A percentile compares a stretch with the other conserved stretches of the same genome.
These are phyloP conservation scores for Eucera pruinosa DNA, from an alignment of 2,888 invertebrate genomes.

Conservation along the genomic window DNA sequence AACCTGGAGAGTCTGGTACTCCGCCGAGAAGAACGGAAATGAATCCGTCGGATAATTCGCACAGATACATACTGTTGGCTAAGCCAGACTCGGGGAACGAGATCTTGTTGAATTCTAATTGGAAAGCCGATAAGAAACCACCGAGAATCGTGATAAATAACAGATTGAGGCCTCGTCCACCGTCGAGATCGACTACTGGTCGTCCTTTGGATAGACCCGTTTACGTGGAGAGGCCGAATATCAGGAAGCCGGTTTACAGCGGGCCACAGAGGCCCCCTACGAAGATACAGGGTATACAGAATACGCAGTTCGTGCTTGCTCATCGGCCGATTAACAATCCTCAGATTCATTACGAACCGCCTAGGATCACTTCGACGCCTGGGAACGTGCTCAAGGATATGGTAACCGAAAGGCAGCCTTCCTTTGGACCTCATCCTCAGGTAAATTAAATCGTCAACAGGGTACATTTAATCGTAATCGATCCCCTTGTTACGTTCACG, in stretches of 20 bases:
- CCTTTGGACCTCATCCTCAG: conserved; percentile 43
- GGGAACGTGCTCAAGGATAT: conserved; percentile 5
- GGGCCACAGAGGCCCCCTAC: conserved; percentile 54
- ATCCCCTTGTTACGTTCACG: too few species aligned
- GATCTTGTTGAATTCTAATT: conserved; percentile 68
- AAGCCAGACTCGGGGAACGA: conserved; percentile 75
- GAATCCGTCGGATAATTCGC: conserved; percentile 69
- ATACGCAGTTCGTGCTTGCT: conserved; percentile 49
- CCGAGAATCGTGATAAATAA: conserved; percentile 68
- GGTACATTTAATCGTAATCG: neutral
- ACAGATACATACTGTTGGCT: conserved; percentile 71
- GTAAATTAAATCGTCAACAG: conserved; percentile 16
- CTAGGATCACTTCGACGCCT: conserved; percentile 37
- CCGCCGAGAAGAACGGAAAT: conserved; percentile 81
- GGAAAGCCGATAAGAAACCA: conserved; percentile 80
- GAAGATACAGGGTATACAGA: conserved; percentile 57
- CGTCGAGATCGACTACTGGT: conserved; percentile 65
- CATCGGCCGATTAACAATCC: conserved; percentile 63
- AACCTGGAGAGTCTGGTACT: conserved; percentile 67
- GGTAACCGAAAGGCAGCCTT: conserved; percentile 29
- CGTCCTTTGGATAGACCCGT: conserved; percentile 74
- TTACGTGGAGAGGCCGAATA: conserved; percentile 72
- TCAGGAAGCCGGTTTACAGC: conserved; percentile 57
- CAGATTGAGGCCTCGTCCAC: conserved; percentile 76
- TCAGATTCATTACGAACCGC: conserved; percentile 67